Evolutionary conservation across 2,888 invertebrate genomes (phyloP).

Genomic region (Drosophila sordidapex): DNA sequence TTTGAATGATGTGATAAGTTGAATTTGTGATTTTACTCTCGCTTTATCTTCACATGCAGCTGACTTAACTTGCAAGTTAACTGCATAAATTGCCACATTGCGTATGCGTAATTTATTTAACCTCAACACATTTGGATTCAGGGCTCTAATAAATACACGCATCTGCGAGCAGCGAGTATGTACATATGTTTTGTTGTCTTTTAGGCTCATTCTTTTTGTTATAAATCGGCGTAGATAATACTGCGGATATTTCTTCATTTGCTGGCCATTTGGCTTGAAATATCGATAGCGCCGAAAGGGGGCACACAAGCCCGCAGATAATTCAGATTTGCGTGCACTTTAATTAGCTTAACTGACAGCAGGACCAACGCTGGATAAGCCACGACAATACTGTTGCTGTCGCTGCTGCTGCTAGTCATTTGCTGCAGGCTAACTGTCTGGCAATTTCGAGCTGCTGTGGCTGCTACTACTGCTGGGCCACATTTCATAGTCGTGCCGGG

Average conservation of each 20-base stretch:
- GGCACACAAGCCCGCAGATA: conserved; percentile 55
- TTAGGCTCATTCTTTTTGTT: conserved; percentile 38
- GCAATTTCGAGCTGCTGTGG: conserved; percentile 56
- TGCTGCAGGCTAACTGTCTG: conserved; percentile 47
- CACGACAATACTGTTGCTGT: conserved; percentile 30
- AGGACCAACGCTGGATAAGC: conserved; percentile 6
- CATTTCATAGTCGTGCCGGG: conserved; percentile 46
- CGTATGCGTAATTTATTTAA: conserved; percentile 60
- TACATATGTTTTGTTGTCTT: background rate
- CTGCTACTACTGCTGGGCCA: conserved; percentile 19
- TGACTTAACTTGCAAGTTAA: conserved; percentile 43
- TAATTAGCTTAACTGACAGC: conserved; percentile 70
- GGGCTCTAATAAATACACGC: conserved; percentile 29
- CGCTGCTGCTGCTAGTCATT: conserved; percentile 50
- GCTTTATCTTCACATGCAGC: conserved; percentile 45
- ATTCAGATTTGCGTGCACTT: conserved; percentile 77
- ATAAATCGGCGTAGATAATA: conserved; percentile 49
- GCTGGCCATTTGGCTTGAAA: conserved; percentile 55
- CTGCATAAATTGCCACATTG: conserved; percentile 59
- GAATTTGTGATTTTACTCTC: conserved; percentile 25
- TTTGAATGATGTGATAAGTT: conserved; percentile 16
- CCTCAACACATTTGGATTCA: conserved; percentile 30
- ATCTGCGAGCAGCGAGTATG: background rate
- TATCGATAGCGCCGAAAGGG: conserved; percentile 55
- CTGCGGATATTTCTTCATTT: conserved; percentile 54